Percentiles rank a stretch among this genome's conserved stretches.
Evolutionary conservation across 2,113 vertebrate genomes (phyloP).

Genomic region (Pluvialis apricaria): DNA sequence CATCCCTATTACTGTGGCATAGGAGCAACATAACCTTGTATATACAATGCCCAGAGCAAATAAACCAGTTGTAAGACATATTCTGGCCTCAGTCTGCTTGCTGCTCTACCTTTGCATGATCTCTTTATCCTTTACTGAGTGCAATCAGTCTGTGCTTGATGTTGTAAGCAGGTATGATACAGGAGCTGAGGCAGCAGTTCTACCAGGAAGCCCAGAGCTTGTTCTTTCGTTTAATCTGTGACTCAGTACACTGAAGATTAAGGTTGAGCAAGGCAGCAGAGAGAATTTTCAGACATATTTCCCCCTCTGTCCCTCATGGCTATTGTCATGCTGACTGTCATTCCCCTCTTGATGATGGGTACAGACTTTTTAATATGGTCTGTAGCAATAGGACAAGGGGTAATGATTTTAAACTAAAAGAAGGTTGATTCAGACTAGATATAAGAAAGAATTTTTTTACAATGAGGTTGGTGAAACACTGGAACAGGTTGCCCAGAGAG

Average conservation of each 20-base stretch:
- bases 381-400: no score
- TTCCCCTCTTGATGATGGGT: neutral
- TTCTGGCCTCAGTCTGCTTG: neutral
- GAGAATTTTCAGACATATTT: neutral
- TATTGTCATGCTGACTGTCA: neutral
- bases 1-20: neutral
- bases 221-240: neutral
- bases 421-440: neutral
- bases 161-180: neutral
- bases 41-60: neutral
- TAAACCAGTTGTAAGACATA: neutral
- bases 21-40: neutral
- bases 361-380: neutral
- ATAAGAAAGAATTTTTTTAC: neutral
- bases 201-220: neutral
- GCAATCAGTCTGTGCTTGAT: neutral
- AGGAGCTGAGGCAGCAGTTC: conserved; percentile 21
- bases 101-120: neutral
- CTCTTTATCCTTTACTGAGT: neutral
- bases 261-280: neutral
- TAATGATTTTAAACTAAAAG: neutral
- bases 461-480: neutral
- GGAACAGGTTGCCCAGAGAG: neutral
- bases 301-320: neutral
- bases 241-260: neutral